Percentiles rank a stretch among this genome's conserved stretches.
Evolutionary conservation across 2,888 invertebrate genomes (phyloP).

Genomic region (Erpobdella octoculata): DNA sequence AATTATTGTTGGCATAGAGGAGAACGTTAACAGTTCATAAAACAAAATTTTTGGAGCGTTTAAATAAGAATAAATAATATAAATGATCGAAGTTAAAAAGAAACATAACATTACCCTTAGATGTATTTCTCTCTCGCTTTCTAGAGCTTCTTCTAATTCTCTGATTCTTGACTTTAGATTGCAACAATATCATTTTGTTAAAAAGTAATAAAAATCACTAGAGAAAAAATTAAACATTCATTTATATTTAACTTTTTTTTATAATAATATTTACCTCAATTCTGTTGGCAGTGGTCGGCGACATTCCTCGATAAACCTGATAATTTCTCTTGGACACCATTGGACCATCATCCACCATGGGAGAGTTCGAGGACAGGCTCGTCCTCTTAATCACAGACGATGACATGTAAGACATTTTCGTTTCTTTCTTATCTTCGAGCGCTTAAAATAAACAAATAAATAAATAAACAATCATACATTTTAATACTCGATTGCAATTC

Average conservation of each 20-base stretch:
- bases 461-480: too few species aligned
- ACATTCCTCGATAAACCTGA: slow-evolving; percentile 27
- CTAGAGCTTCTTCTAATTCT: slow-evolving; percentile 31
- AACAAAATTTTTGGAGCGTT: too few species aligned
- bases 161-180: slow-evolving; percentile 24
- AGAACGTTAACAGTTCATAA: too few species aligned
- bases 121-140: slow-evolving; percentile 26
- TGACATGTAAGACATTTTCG: not conserved
- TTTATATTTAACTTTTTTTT: not conserved
- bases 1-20: too few species aligned
- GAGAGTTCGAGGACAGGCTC: not conserved
- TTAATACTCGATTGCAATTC: too few species aligned
- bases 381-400: not conserved
- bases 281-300: slow-evolving; percentile 28
- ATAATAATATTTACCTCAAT: slow-evolving; percentile 18
- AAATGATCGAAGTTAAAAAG: too few species aligned
- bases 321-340: slow-evolving; percentile 19
- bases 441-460: too few species aligned
- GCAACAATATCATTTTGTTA: not conserved
- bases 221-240: not conserved
- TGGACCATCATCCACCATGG: slow-evolving; percentile 21
- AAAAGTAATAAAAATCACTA: not conserved
- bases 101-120: slow-evolving; percentile 14
- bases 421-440: not conserved
- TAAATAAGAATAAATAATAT: too few species aligned